phyloP scores from a whole-genome alignment of 2,888 invertebrate species.

The Pinctada fucata region DNA sequence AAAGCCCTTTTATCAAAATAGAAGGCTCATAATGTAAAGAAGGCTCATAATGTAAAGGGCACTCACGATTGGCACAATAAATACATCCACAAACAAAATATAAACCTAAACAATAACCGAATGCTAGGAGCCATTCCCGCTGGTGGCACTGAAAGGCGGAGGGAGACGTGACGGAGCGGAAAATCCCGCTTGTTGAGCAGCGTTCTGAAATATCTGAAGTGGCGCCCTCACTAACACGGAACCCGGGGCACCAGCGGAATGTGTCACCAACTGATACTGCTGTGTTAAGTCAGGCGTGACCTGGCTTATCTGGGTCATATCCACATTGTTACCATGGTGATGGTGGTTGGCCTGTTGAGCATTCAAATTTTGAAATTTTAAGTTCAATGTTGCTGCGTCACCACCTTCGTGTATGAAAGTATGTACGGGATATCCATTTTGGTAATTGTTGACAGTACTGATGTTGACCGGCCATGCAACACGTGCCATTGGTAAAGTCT shows the following conservation, averaged over 20 bases:
- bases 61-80: too few relatives aligned
- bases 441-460: slow-evolving; percentile 4
- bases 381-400: slow-evolving; percentile 12
- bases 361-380: slow-evolving; percentile 16
- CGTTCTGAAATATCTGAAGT: slow-evolving; percentile 6
- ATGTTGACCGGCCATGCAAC: slow-evolving; percentile 21
- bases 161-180: not conserved
- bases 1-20: too few relatives aligned
- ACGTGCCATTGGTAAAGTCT: slow-evolving; percentile 12
- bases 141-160: slow-evolving; percentile 28
- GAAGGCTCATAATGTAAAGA: too few relatives aligned
- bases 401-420: slow-evolving; percentile 20
- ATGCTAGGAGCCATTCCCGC: slow-evolving; percentile 30
- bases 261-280: slow-evolving; percentile 20
- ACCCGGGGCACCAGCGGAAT: slow-evolving; percentile 12
- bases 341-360: slow-evolving; percentile 23
- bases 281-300: slow-evolving; percentile 11
- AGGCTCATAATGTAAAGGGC: too few relatives aligned
- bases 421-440: slow-evolving; percentile 29
- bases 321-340: slow-evolving; percentile 2
- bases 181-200: slow-evolving; percentile 16
- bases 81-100: not conserved
- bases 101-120: slow-evolving; percentile 11
- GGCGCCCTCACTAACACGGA: slow-evolving; percentile 12
- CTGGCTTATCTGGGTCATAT: not conserved